These are phyloP conservation scores for Melieria picta DNA, from an alignment of 2,888 invertebrate genomes.

Conservation along the genomic window DNA sequence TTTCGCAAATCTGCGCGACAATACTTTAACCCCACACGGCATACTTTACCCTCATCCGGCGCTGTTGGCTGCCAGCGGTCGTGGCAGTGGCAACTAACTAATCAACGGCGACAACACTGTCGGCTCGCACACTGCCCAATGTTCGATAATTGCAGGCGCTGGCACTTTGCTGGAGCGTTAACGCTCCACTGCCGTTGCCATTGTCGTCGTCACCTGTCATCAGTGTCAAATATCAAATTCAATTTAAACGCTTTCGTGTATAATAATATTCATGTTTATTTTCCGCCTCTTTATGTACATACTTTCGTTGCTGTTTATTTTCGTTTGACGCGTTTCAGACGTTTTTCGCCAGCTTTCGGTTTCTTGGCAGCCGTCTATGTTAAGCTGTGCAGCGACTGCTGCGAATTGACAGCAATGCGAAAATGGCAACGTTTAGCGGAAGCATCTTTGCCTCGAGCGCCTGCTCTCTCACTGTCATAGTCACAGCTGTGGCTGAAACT, in stretches of 20 bases:
- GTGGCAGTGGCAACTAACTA: too few species aligned
- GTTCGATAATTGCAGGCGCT: too few species aligned
- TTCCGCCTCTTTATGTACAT: slow-evolving; percentile 1
- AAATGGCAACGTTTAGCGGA: slow-evolving; percentile 10
- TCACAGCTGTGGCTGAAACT: not conserved
- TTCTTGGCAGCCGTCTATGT: not conserved
- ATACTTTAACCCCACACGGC: too few species aligned
- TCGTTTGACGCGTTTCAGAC: not conserved
- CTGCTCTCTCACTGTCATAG: not conserved
- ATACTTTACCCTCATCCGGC: too few species aligned
- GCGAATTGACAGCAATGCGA: slow-evolving; percentile 13
- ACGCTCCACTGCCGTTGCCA: too few species aligned
- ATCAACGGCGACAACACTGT: too few species aligned
- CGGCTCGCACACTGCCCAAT: not conserved
- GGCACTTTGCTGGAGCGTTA: not conserved
- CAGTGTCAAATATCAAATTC: slow-evolving; percentile 26
- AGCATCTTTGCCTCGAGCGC: not conserved
- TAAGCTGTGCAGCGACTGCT: slow-evolving; percentile 19
- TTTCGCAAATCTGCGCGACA: too few species aligned
- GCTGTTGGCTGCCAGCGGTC: too few species aligned
- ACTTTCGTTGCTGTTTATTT: not conserved
- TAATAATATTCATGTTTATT: not conserved
- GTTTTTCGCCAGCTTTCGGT: not conserved
- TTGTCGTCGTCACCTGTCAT: slow-evolving; percentile 7
- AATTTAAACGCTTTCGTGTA: slow-evolving; percentile 15